Evolutionary conservation across 1,140 invertebrate genomes (phyloP).

Genomic region (Adelges cooleyi): DNA sequence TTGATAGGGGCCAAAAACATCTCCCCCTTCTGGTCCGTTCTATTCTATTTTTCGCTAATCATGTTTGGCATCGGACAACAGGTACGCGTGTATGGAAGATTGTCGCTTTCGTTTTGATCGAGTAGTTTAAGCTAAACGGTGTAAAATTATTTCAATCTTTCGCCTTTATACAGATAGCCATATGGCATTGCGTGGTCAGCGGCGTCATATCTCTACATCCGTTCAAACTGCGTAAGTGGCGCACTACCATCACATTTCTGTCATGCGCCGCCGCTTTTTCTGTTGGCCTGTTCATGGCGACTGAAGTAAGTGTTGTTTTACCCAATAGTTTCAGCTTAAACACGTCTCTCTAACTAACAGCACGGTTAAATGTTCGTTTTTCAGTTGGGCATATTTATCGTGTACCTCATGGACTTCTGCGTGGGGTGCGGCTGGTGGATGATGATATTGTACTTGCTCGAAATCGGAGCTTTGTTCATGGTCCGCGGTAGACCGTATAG

Average conservation of each 20-base stretch:
- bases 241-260: slow-evolving; percentile 75
- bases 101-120: too few species aligned
- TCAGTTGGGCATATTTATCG: slow-evolving; percentile 66
- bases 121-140: neutral
- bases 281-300: slow-evolving; percentile 75
- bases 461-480: slow-evolving; percentile 66
- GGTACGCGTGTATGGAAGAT: slow-evolving; percentile 39
- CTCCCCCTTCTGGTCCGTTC: slow-evolving; percentile 73
- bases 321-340: too few species aligned
- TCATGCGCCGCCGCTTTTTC: slow-evolving; percentile 71
- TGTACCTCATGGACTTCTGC: slow-evolving; percentile 74
- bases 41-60: slow-evolving; percentile 75
- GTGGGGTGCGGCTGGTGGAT: slow-evolving; percentile 77
- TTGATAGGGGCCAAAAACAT: slow-evolving; percentile 50
- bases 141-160: neutral
- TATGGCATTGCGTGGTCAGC: slow-evolving; percentile 70
- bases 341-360: too few species aligned
- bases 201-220: slow-evolving; percentile 66
- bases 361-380: too few species aligned
- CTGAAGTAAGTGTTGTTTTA: slow-evolving; percentile 62
- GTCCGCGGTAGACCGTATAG: slow-evolving; percentile 72
- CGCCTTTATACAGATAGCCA: slow-evolving; percentile 45
- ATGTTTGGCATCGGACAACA: slow-evolving; percentile 77
- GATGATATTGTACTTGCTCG: slow-evolving; percentile 60
- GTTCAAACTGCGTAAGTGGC: slow-evolving; percentile 58